Percentiles rank a stretch among this genome's conserved stretches.
Conservation (phyloP, 2,888 invertebrate species). For the Phytoseiulus persimilis region DNA sequence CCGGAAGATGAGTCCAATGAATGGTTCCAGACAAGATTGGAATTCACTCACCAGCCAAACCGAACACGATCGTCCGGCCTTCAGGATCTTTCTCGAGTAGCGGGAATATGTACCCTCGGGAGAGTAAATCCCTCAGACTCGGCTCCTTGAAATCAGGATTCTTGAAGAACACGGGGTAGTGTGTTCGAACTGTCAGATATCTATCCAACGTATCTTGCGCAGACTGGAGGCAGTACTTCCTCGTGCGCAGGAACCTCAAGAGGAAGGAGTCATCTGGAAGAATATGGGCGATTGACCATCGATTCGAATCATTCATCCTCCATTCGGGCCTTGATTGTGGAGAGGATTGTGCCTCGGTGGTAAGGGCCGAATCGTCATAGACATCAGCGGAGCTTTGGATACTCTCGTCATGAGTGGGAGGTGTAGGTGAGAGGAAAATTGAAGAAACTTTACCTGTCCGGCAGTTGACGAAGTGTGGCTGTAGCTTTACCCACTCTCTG, state of each 20-base stretch:
- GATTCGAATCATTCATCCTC: no score
- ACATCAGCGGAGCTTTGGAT: no score
- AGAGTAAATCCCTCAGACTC: conserved; percentile 62
- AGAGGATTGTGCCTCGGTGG: no score
- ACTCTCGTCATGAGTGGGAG: no score
- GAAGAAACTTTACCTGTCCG: conserved; percentile 42
- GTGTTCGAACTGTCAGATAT: conserved; percentile 66
- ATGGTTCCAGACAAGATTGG: no score
- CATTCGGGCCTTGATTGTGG: no score
- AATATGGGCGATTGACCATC: no score
- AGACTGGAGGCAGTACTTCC: conserved; percentile 70
- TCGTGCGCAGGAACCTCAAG: conserved; percentile 66
- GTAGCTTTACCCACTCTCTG: conserved; percentile 44
- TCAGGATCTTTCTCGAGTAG: conserved; percentile 66
- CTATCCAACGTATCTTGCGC: conserved; percentile 69
- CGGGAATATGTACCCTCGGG: conserved; percentile 67
- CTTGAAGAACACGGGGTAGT: conserved; percentile 66
- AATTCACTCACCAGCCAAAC: conserved; percentile 61
- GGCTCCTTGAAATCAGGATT: conserved; percentile 65
- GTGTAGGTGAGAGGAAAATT: no score
- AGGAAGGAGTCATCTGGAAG: conserved; percentile 52
- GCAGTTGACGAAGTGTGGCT: conserved; percentile 45
- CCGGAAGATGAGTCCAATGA: not conserved
- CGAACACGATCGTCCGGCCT: conserved; percentile 67
- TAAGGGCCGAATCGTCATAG: no score